Conservation (phyloP, 2,797 vertebrate genomes). For the Rhinogobio ventralis region DNA sequence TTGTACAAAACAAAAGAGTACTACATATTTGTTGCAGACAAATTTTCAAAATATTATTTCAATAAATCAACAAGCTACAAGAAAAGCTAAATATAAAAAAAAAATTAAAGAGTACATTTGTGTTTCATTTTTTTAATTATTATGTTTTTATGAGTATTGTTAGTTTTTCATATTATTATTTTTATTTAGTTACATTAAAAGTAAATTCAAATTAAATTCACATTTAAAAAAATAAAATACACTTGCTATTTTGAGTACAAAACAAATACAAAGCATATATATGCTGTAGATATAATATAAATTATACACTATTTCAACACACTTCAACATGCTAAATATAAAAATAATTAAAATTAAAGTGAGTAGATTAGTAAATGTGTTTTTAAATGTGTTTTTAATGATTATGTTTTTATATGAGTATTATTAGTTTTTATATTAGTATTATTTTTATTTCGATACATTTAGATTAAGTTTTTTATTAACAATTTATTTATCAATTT, state of each 20-base stretch:
- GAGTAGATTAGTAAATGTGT: not conserved
- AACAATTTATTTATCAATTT: not conserved
- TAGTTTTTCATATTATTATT: not conserved
- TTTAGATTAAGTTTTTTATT: not conserved
- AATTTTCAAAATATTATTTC: not conserved
- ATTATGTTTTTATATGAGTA: not conserved
- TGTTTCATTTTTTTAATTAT: not conserved
- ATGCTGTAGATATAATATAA: not conserved
- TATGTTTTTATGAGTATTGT: not conserved
- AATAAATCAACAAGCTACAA: not conserved
- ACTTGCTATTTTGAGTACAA: not conserved
- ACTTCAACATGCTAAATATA: not conserved
- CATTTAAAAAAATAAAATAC: not conserved
- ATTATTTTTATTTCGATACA: not conserved
- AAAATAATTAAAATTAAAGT: not conserved
- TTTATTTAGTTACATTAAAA: not conserved
- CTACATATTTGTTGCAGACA: not conserved
- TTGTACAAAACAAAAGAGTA: not conserved
- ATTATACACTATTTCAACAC: not conserved
- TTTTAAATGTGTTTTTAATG: not conserved
- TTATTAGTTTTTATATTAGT: not conserved
- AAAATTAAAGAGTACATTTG: no score
- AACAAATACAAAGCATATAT: not conserved
- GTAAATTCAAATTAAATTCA: not conserved
- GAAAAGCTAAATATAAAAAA: not conserved